Conservation (phyloP, 2,113 vertebrate species). For the Porphyrio hochstetteri region DNA sequence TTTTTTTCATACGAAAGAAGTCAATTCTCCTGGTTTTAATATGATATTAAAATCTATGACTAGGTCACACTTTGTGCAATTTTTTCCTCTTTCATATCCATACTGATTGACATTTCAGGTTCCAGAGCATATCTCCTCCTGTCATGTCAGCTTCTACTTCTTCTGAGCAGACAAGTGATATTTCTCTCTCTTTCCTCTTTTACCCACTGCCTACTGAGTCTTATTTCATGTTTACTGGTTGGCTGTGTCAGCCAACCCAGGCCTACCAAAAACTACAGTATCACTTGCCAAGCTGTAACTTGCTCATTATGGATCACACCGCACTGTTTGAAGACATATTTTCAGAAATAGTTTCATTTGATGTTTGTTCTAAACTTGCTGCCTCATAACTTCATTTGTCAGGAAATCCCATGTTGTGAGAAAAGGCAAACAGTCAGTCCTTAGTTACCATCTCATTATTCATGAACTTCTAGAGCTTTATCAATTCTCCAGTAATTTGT, state of each 20-base stretch:
- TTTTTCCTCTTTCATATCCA: neutral
- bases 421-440: neutral
- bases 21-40: neutral
- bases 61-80: neutral
- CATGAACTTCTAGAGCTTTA: neutral
- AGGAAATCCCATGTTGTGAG: neutral
- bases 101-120: neutral
- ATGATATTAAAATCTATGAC: neutral
- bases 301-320: neutral
- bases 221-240: neutral
- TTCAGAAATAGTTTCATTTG: neutral
- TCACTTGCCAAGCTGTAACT: neutral
- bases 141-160: neutral
- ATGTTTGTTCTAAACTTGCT: neutral
- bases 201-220: neutral
- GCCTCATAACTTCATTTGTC: neutral
- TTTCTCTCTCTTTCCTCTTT: neutral
- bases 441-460: neutral
- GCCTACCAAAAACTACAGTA: neutral
- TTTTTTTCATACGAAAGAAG: fast-evolving
- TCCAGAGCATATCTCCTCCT: neutral
- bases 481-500: neutral
- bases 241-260: neutral
- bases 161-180: neutral
- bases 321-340: neutral